Evolutionary conservation across 2,113 vertebrate species (phyloP), one percentile per base, ranked within the genome.

Genomic region (Mustela lutreola): DNA sequence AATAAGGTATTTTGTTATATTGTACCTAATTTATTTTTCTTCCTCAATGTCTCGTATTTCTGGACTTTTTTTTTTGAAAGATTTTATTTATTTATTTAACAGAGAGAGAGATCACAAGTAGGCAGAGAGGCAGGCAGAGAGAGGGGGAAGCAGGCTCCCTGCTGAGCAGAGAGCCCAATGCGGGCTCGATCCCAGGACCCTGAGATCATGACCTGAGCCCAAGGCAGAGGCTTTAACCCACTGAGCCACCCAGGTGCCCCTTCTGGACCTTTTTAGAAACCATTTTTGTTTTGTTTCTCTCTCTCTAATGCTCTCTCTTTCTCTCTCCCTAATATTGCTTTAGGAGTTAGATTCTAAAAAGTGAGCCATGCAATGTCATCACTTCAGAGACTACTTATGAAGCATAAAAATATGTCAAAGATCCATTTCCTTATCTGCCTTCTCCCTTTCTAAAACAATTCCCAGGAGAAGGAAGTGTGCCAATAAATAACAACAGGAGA

Each of bases 401-500:
- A 89, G 15, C 56, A 76, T 62, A 58, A 91, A 87, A 83, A 88
- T 5, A 75, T 58, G 42, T 86, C 89, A 90, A 62, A 81, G 62
- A 53, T 86, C 7, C 36, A 86, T 80, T 67, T 90, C 28, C 62
- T 83, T 45, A 7, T 26, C 89, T 76, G 33, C 5, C 26, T 81
- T 48, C 67, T 75, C 33, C 19, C 28, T 89, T 92, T 94, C 33
- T 67, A 76, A 94, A 92, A 94, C 28, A 86, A 73, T 56, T 15
- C 79, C 10, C 39, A 42, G 45, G 58, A 53, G 48, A 67, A 63
- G 85, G 26, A 81, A 80, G 36, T 48, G 56, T 89, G 26, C 7
- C 56, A 53, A 53, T 45, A 28, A 81, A 87, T 70, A 84, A 4
- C 58, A 96, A 39, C 19, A 36, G 50, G 11, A 88, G 31, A 58